phyloP scores from a whole-genome alignment of 2,888 invertebrate species.

The Parelbella ahira region DNA sequence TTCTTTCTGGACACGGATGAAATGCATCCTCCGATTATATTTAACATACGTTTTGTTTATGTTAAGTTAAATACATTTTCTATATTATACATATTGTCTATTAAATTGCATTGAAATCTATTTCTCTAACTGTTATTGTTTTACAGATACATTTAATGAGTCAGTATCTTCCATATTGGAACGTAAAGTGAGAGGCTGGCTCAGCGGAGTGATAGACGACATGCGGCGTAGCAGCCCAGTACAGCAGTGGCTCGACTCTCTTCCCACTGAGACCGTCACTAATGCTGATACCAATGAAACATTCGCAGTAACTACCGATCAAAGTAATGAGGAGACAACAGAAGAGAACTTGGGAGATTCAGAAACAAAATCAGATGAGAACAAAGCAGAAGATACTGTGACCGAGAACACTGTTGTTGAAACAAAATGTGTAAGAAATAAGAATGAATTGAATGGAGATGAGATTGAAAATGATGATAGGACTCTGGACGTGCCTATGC shows the following conservation, averaged over 20 bases:
- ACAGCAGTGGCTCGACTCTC: slow-evolving; percentile 88
- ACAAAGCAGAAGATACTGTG: slow-evolving; percentile 56
- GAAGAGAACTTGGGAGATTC: slow-evolving; percentile 37
- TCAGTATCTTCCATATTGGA: slow-evolving; percentile 70
- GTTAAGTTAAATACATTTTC: too few species aligned
- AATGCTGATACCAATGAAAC: slow-evolving; percentile 31
- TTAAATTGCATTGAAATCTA: too few species aligned
- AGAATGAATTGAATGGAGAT: slow-evolving; percentile 26
- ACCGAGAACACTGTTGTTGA: slow-evolving; percentile 58
- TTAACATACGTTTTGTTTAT: too few species aligned
- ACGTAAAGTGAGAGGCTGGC: slow-evolving; percentile 71
- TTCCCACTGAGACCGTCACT: slow-evolving; percentile 66
- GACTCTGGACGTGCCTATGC: slow-evolving; percentile 54
- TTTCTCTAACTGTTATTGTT: too few species aligned
- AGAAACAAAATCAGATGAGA: slow-evolving; percentile 54
- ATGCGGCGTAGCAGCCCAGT: slow-evolving; percentile 85
- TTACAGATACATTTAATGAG: slow-evolving; percentile 69
- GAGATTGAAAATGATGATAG: slow-evolving; percentile 38
- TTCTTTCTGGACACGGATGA: too few species aligned
- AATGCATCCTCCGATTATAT: too few species aligned
- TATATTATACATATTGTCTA: too few species aligned
- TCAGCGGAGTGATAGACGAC: slow-evolving; percentile 74
- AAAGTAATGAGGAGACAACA: slow-evolving; percentile 14
- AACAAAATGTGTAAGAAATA: slow-evolving; percentile 15
- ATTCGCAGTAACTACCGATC: slow-evolving; percentile 14